These are phyloP conservation scores for Oscheius sp. DNA, from an alignment of 2,888 invertebrate genomes.

Conservation along the genomic window DNA sequence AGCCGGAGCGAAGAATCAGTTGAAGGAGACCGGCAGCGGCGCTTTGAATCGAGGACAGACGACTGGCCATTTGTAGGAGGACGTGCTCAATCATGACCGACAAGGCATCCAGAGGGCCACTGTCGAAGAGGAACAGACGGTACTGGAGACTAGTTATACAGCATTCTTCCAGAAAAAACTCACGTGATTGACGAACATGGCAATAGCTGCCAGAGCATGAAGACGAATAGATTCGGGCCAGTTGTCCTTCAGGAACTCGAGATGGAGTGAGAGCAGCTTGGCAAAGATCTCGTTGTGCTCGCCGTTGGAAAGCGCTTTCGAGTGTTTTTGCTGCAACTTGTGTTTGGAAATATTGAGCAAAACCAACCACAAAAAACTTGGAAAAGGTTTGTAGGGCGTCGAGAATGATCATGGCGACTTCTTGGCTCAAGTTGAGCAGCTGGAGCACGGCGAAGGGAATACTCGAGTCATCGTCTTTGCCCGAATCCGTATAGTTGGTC, in stretches of 20 bases:
- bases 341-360: not conserved
- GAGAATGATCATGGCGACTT: constrained; percentile 87
- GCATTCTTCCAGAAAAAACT: not conserved
- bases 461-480: constrained; percentile 28
- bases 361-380: constrained; percentile 59
- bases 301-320: constrained; percentile 8
- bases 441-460: constrained; percentile 77
- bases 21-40: constrained; percentile 71
- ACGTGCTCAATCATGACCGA: constrained; percentile 66
- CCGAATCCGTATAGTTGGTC: constrained; percentile 8
- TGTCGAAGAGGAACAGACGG: constrained; percentile 62
- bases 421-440: constrained; percentile 84
- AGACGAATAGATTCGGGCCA: constrained; percentile 90
- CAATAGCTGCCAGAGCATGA: constrained; percentile 89
- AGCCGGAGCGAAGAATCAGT: constrained; percentile 66
- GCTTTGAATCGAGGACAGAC: constrained; percentile 66
- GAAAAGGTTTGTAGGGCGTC: constrained; percentile 79
- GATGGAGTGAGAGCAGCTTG: constrained; percentile 86
- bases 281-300: constrained; percentile 79
- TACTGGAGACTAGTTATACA: too few species aligned
- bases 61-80: constrained; percentile 66
- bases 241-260: constrained; percentile 87
- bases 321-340: constrained; percentile 15
- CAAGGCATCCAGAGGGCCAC: constrained; percentile 66
- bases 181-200: constrained; percentile 88